Conservation (phyloP, 2,113 vertebrate species). For the Tinamus guttatus region DNA sequence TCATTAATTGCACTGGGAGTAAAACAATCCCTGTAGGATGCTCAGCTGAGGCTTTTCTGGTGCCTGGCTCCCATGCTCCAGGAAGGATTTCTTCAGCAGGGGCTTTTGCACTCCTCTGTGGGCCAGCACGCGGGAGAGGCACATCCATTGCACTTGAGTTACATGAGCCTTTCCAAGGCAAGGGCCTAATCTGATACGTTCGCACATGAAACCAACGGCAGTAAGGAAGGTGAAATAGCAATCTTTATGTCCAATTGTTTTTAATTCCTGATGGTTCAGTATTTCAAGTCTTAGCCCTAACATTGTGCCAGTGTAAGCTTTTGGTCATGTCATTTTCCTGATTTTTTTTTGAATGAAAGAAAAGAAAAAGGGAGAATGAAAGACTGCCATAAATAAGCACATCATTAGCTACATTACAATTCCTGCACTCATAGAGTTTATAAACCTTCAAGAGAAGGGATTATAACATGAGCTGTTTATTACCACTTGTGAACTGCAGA, state of each 20-base stretch:
- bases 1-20: not conserved
- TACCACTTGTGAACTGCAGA: not conserved
- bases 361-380: not conserved
- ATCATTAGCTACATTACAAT: not conserved
- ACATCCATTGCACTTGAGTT: not conserved
- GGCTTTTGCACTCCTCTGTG: not conserved
- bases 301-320: not conserved
- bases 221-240: not conserved
- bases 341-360: not conserved
- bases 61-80: not conserved
- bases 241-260: too few relatives aligned
- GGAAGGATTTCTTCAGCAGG: not conserved
- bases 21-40: not conserved
- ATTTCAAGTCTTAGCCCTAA: not conserved
- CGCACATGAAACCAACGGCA: not conserved
- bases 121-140: not conserved
- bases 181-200: too few relatives aligned
- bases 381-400: not conserved
- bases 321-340: too few relatives aligned
- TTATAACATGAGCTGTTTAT: conserved; percentile 34
- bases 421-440: not conserved
- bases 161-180: not conserved
- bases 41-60: not conserved
- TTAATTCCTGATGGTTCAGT: not conserved
- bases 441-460: conserved; percentile 18